Conservation (phyloP, 2,113 vertebrate species). For the Larimichthys polyactis region DNA sequence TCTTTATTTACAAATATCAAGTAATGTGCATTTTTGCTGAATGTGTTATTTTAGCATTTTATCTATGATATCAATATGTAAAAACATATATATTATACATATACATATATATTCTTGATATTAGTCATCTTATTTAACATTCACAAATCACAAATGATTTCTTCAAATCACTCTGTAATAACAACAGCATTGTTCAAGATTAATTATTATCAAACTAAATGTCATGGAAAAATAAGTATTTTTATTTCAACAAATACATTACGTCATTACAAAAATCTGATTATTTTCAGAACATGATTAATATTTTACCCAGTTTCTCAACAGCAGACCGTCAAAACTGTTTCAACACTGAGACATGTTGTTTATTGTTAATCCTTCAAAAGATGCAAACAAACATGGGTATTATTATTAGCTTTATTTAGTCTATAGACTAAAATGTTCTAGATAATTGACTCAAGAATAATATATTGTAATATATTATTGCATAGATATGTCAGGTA, state of each 20-base stretch:
- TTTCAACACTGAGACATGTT: background rate
- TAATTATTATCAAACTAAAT: background rate
- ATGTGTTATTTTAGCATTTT: background rate
- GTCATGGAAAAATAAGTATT: background rate
- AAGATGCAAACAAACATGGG: background rate
- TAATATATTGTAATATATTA: background rate
- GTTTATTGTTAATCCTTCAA: background rate
- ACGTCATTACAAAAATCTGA: background rate
- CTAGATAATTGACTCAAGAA: background rate
- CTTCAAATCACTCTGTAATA: background rate
- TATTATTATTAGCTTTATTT: background rate
- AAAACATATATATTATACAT: background rate
- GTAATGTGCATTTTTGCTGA: background rate
- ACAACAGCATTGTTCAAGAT: background rate
- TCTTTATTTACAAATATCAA: background rate
- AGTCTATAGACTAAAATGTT: background rate
- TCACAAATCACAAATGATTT: background rate
- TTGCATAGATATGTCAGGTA: background rate
- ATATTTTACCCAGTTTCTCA: background rate
- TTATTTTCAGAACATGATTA: background rate
- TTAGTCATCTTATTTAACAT: background rate
- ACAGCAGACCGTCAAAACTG: background rate
- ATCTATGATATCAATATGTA: background rate
- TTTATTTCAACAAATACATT: constrained; percentile 3
- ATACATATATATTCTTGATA: background rate